These are phyloP conservation scores for Porites cylindrica DNA, from an alignment of 92 coral and sea anemone species.

Conservation along the genomic window DNA sequence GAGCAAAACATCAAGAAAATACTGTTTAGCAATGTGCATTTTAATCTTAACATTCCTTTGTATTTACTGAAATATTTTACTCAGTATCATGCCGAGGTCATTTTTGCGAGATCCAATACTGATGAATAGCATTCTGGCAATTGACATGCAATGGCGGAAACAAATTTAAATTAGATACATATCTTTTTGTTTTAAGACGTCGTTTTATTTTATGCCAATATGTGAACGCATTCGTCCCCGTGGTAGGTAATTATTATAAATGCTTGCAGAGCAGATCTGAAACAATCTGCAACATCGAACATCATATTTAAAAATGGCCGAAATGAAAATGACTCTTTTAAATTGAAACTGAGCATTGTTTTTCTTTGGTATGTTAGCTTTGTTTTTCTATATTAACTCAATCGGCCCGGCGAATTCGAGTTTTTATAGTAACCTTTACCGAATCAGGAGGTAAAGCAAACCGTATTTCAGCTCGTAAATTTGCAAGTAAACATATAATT, in stretches of 20 bases:
- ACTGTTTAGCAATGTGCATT: no score
- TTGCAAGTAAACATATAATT: neutral
- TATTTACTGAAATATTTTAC: neutral
- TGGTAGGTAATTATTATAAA: neutral
- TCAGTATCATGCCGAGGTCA: conserved; percentile 9
- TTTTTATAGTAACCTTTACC: no score
- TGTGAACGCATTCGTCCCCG: neutral
- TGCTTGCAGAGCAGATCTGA: neutral
- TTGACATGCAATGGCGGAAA: neutral
- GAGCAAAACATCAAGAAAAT: no score
- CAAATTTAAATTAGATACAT: neutral
- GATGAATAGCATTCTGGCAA: neutral
- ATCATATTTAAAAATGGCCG: neutral
- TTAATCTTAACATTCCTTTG: neutral
- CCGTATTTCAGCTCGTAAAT: neutral
- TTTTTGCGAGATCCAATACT: conserved; percentile 1
- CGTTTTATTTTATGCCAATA: neutral
- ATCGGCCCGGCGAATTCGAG: neutral
- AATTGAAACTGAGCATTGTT: neutral
- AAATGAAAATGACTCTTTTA: neutral
- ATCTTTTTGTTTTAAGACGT: neutral
- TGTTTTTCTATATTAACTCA: neutral
- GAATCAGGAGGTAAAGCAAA: neutral
- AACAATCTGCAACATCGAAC: conserved; percentile 10
- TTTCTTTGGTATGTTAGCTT: neutral